These are phyloP conservation scores for Tridacna gigas DNA, from an alignment of 2,888 invertebrate species.

Conservation along the genomic window DNA sequence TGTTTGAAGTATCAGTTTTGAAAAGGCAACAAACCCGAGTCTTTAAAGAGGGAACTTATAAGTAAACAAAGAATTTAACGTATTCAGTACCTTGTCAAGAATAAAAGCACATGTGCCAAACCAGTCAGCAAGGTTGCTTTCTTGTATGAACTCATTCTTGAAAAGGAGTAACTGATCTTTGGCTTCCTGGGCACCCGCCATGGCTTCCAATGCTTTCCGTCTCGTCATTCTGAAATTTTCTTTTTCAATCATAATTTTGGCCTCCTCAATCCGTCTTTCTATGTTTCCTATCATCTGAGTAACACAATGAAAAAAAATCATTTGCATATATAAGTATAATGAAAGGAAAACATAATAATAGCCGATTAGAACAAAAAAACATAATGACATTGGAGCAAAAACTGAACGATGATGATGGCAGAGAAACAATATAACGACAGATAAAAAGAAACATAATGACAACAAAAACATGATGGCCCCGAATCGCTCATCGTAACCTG, in stretches of 20 bases:
- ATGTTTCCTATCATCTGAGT: slow-evolving; percentile 33
- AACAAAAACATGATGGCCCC: no score
- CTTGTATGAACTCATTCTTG: not conserved
- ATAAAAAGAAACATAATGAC: no score
- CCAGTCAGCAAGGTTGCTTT: slow-evolving; percentile 41
- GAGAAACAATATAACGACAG: no score
- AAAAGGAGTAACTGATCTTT: slow-evolving; percentile 27
- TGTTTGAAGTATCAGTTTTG: not conserved
- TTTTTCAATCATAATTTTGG: not conserved
- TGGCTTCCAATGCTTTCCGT: slow-evolving; percentile 22
- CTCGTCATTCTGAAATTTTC: slow-evolving; percentile 10
- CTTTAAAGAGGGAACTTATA: not conserved
- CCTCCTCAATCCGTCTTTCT: slow-evolving; percentile 21
- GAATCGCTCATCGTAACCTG: no score
- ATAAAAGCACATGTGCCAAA: slow-evolving; percentile 44
- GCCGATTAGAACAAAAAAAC: no score
- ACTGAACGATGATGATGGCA: no score
- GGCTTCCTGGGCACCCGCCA: slow-evolving; percentile 32
- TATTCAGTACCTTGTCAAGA: slow-evolving; percentile 32
- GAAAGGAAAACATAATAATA: not conserved
- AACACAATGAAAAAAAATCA: not conserved
- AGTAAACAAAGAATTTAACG: not conserved
- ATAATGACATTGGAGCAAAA: no score
- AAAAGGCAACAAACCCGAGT: no score
- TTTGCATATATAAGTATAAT: not conserved